phyloP scores from a whole-genome alignment of 2,797 vertebrate genomes.

The Rallus crepitans region DNA sequence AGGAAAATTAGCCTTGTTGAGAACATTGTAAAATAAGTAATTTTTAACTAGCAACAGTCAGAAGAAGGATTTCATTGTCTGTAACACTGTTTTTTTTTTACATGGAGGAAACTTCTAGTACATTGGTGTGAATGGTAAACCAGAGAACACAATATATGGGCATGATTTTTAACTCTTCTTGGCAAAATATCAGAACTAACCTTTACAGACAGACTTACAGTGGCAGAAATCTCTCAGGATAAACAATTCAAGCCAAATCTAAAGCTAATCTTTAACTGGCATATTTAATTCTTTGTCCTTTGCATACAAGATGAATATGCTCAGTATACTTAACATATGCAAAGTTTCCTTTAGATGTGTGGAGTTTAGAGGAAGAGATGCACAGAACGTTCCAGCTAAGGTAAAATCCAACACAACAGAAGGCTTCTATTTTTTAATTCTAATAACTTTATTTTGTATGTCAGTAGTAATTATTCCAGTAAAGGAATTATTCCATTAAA shows the following conservation, averaged over 20 bases:
- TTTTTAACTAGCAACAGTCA: background rate
- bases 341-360: background rate
- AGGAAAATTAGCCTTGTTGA: background rate
- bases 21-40: background rate
- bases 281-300: background rate
- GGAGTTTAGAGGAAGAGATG: background rate
- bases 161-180: background rate
- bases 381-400: background rate
- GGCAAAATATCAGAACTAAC: background rate
- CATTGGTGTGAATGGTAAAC: background rate
- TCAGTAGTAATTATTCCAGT: background rate
- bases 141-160: background rate
- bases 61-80: background rate
- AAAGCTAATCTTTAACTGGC: background rate
- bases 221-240: background rate
- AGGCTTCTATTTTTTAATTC: background rate
- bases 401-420: background rate
- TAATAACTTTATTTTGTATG: background rate
- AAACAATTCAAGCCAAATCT: background rate
- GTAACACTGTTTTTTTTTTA: background rate
- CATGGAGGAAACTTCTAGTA: background rate
- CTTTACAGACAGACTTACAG: background rate
- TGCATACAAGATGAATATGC: background rate
- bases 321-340: background rate
- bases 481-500: background rate